Conservation (phyloP, 1,140 invertebrate species). For the Pseudachorutes palmiensis region DNA sequence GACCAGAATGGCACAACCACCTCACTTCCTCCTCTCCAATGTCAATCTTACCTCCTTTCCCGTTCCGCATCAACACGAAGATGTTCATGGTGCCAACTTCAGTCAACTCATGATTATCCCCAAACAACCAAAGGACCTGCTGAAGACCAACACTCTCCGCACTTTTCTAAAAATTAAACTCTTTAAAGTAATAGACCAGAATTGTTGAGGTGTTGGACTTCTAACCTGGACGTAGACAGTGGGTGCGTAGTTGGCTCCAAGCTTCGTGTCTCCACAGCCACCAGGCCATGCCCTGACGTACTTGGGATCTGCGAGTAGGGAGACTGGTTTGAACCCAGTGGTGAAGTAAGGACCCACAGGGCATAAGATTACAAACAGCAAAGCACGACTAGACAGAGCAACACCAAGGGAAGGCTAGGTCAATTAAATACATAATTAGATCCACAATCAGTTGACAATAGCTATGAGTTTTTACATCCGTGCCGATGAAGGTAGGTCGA, state of each 20-base stretch:
- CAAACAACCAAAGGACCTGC: constrained; percentile 96
- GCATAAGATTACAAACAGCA: constrained; percentile 83
- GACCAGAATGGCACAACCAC: neutral
- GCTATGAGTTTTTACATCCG: constrained; percentile 65
- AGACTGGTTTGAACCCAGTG: constrained; percentile 63
- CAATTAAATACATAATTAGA: neutral
- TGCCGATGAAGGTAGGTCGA: constrained; percentile 91
- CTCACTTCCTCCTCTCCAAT: neutral
- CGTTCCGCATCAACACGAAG: constrained; percentile 79
- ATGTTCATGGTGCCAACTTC: constrained; percentile 99
- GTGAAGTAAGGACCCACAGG: constrained; percentile 89
- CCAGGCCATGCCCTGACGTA: constrained; percentile 90
- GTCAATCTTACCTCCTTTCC: constrained; percentile 68
- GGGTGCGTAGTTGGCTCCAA: constrained; percentile 88
- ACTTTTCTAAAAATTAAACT: constrained; percentile 54
- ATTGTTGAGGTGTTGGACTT: too few relatives aligned
- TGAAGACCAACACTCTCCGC: constrained; percentile 75
- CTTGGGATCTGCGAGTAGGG: constrained; percentile 67
- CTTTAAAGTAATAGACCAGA: too few relatives aligned
- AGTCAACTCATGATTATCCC: constrained; percentile 85
- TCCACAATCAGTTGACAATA: neutral
- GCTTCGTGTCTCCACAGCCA: constrained; percentile 85
- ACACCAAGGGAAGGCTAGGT: constrained; percentile 83
- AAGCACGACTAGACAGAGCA: constrained; percentile 65
- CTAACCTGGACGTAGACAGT: constrained; percentile 71